These are phyloP conservation scores for Mesoligia furuncula DNA, from an alignment of 2,888 invertebrate genomes.

Conservation along the genomic window DNA sequence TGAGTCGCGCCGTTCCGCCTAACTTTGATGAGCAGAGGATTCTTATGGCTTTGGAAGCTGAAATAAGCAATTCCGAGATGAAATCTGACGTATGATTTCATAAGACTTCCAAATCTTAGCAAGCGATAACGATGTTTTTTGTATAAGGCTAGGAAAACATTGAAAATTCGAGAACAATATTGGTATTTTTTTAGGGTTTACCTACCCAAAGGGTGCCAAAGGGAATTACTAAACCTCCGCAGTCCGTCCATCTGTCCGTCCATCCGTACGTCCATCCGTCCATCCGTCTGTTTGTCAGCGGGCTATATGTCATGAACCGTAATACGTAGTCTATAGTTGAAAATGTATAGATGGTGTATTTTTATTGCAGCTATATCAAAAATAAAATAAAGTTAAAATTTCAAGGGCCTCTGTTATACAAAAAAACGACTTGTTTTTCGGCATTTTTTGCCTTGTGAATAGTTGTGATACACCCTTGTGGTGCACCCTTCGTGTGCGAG, in stretches of 20 bases:
- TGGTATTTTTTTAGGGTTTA: no score
- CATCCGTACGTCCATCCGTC: not conserved
- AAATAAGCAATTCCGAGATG: constrained; percentile 53
- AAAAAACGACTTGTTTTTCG: not conserved
- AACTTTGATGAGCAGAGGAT: constrained; percentile 51
- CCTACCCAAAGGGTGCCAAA: not conserved
- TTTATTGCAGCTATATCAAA: no score
- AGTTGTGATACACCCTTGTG: no score
- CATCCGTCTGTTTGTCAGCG: not conserved
- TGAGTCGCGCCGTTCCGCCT: constrained; percentile 40
- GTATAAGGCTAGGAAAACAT: not conserved
- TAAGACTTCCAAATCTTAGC: constrained; percentile 24
- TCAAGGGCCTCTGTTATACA: not conserved
- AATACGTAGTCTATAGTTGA: no score
- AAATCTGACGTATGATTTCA: constrained; percentile 48
- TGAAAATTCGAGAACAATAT: not conserved
- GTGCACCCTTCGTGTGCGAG: not conserved
- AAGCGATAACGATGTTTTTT: constrained; percentile 10
- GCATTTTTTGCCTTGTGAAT: not conserved
- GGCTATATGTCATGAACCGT: no score
- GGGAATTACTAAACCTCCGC: not conserved
- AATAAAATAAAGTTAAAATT: no score
- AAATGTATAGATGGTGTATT: no score
- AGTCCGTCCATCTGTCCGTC: not conserved
- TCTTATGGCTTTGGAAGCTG: constrained; percentile 50